Conservation (phyloP, 2,888 invertebrate species). For the Lamellibrachia satsuma region DNA sequence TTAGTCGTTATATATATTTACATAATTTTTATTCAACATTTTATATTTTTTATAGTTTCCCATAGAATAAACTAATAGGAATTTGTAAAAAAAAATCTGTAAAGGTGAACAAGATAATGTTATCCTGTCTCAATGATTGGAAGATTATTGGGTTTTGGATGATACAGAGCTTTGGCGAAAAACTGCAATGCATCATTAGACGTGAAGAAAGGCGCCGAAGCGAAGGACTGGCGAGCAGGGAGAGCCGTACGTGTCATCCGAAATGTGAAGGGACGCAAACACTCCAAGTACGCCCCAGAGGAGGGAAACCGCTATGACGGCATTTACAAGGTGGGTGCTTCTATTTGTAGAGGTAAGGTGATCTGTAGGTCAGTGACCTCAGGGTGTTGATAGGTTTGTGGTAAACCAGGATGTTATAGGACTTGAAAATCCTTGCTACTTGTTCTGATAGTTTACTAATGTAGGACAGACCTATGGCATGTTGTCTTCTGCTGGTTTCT, state of each 20-base stretch:
- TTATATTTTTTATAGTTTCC: background rate
- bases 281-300: conserved; percentile 81
- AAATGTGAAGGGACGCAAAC: conserved; percentile 78
- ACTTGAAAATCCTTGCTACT: no score
- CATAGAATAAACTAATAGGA: background rate
- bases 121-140: background rate
- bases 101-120: background rate
- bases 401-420: no score
- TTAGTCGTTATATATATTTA: no score
- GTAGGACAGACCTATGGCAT: no score
- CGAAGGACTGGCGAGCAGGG: conserved; percentile 78
- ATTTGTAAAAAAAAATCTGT: background rate
- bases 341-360: no score
- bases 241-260: conserved; percentile 83
- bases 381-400: no score
- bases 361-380: no score
- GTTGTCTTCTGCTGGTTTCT: no score
- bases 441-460: no score
- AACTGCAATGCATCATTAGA: conserved; percentile 78
- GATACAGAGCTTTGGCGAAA: conserved; percentile 77
- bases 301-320: conserved; percentile 82
- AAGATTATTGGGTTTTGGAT: background rate
- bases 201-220: conserved; percentile 75
- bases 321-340: conserved; percentile 75
- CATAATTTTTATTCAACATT: background rate